Percentiles rank a stretch among this genome's conserved stretches.
These are phyloP conservation scores for Drosophila algonquin DNA, from an alignment of 2,888 invertebrate species.

Conservation along the genomic window DNA sequence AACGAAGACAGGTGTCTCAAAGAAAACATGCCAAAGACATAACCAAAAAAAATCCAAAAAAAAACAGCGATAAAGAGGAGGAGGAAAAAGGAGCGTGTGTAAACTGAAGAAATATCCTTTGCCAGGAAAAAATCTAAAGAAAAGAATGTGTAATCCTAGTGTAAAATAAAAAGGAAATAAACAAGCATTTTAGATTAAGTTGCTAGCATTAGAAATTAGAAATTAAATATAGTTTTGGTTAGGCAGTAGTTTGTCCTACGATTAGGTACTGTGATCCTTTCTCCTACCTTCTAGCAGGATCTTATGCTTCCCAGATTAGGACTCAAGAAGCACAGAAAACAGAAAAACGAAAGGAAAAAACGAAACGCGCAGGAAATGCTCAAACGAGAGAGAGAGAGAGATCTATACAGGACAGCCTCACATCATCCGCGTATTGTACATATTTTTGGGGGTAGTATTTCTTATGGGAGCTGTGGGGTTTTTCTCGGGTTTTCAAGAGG, in stretches of 20 bases:
- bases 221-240: not conserved
- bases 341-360: conserved; percentile 45
- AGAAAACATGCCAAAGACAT: conserved; percentile 19
- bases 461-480: conserved; percentile 8
- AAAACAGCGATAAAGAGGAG: not conserved
- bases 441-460: not conserved
- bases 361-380: conserved; percentile 48
- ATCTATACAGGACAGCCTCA: conserved; percentile 14
- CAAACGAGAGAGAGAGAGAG: conserved; percentile 42
- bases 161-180: conserved; percentile 4
- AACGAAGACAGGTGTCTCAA: not conserved
- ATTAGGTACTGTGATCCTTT: conserved; percentile 40
- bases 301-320: conserved; percentile 37
- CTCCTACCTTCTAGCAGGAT: conserved; percentile 56
- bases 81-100: not conserved
- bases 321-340: conserved; percentile 25
- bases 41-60: not conserved
- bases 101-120: not conserved
- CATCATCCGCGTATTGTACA: conserved; percentile 2
- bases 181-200: conserved; percentile 32
- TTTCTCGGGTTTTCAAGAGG: not conserved
- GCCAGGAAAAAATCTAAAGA: not conserved
- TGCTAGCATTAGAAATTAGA: conserved; percentile 22
- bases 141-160: not conserved
- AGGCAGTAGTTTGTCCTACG: conserved; percentile 32